These are phyloP conservation scores for Rhodeus uyekii DNA, from an alignment of 2,797 vertebrate genomes.

Conservation along the genomic window DNA sequence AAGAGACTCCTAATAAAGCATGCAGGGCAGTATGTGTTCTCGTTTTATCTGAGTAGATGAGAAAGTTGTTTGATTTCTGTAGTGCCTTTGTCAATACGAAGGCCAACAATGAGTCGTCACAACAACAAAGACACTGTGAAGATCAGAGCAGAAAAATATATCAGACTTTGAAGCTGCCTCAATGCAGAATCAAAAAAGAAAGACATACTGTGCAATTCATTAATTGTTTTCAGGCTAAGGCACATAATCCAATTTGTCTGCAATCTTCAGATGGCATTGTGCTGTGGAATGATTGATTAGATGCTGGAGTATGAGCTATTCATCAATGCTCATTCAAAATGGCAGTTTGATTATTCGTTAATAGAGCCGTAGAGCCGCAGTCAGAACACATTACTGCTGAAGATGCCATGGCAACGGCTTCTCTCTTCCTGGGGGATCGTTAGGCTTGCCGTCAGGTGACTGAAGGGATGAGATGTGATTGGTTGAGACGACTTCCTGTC, in stretches of 20 bases:
- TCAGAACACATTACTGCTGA: conserved; percentile 59
- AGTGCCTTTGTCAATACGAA: conserved; percentile 17
- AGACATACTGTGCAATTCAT: conserved; percentile 40
- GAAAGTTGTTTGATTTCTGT: conserved; percentile 11
- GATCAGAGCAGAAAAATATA: conserved; percentile 14
- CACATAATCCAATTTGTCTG: conserved; percentile 24
- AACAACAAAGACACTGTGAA: conserved; percentile 25
- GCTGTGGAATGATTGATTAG: conserved; percentile 31
- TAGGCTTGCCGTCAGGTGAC: conserved; percentile 21
- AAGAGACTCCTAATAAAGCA: conserved; percentile 5
- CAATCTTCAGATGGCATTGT: neutral
- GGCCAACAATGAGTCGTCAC: conserved; percentile 26
- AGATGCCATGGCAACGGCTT: conserved; percentile 23
- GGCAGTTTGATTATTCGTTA: conserved; percentile 61
- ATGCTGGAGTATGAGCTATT: conserved; percentile 31
- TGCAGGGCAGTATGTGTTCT: neutral
- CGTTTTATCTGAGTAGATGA: conserved; percentile 1
- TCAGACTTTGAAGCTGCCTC: neutral
- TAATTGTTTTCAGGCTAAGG: conserved; percentile 27
- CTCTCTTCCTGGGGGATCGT: conserved; percentile 33
- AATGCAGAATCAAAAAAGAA: neutral
- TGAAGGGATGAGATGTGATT: conserved; percentile 6
- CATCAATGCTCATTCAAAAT: conserved; percentile 49
- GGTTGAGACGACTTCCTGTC: conserved; percentile 1
- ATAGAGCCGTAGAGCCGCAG: conserved; percentile 54